Conservation (phyloP, 2,888 invertebrate species). For the Atethmia centrago region DNA sequence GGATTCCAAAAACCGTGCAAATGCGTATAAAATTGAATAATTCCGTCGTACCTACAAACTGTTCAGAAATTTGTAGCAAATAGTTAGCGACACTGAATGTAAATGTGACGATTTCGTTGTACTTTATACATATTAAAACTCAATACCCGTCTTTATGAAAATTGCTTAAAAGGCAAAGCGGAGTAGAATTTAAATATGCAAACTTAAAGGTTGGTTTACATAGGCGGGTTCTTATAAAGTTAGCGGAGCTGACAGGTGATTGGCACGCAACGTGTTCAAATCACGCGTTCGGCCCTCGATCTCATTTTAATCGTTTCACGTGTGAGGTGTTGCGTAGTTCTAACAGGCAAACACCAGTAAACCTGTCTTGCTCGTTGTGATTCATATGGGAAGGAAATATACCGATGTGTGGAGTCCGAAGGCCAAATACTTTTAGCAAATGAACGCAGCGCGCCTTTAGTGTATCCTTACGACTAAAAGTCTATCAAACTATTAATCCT, state of each 20-base stretch:
- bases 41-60: constrained; percentile 36
- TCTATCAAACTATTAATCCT: constrained; percentile 44
- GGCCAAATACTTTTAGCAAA: constrained; percentile 56
- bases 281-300: constrained; percentile 49
- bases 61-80: constrained; percentile 68
- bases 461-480: constrained; percentile 28
- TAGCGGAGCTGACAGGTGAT: constrained; percentile 22
- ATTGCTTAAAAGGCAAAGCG: constrained; percentile 65
- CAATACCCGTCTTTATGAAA: constrained; percentile 65
- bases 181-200: constrained; percentile 56
- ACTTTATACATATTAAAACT: constrained; percentile 71
- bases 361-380: constrained; percentile 62
- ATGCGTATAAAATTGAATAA: constrained; percentile 61
- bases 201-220: constrained; percentile 42
- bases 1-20: constrained; percentile 67
- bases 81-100: constrained; percentile 68
- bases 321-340: constrained; percentile 46
- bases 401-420: constrained; percentile 58
- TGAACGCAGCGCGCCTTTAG: constrained; percentile 31
- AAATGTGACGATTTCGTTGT: constrained; percentile 71
- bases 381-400: constrained; percentile 66
- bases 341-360: constrained; percentile 54
- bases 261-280: constrained; percentile 38
- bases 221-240: constrained; percentile 45
- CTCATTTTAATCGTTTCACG: constrained; percentile 60